A percentile compares a stretch with the other conserved stretches of the same genome.
Evolutionary conservation across 2,888 invertebrate genomes (phyloP).

Genomic region (Empis livida): DNA sequence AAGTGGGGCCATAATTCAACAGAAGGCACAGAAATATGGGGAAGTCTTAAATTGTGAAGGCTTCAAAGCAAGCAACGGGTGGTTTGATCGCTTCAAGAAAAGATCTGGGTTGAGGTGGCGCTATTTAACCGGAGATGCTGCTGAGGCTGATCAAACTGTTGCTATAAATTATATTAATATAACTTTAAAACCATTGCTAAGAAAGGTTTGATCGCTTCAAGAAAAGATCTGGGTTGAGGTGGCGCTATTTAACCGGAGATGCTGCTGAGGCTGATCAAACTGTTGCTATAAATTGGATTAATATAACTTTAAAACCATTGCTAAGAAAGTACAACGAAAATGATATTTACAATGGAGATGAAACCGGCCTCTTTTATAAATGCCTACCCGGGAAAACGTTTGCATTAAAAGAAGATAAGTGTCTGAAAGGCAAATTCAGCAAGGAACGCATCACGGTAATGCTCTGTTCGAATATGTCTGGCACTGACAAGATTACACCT

Average conservation of each 20-base stretch:
- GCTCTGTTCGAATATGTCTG: constrained; percentile 22
- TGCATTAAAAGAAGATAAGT: constrained; percentile 22
- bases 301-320: constrained; percentile 14
- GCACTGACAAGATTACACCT: constrained; percentile 20
- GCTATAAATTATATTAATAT: constrained; percentile 9
- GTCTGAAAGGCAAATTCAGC: constrained; percentile 18
- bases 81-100: constrained; percentile 14
- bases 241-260: not conserved
- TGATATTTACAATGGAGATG: constrained; percentile 6
- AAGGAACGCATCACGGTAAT: constrained; percentile 23
- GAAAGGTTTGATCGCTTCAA: constrained; percentile 16
- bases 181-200: constrained; percentile 16
- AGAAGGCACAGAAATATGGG: not conserved
- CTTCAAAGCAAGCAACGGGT: constrained; percentile 12
- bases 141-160: constrained; percentile 1
- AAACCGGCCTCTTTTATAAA: constrained; percentile 21
- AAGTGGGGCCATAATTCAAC: not conserved
- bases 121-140: not conserved
- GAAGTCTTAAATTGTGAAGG: constrained; percentile 1
- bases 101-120: not conserved
- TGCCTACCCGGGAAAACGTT: constrained; percentile 19
- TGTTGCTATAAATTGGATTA: constrained; percentile 8
- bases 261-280: not conserved
- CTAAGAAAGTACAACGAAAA: constrained; percentile 18
- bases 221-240: constrained; percentile 3